Percentiles rank a stretch among this genome's conserved stretches.
Evolutionary conservation across 2,113 vertebrate species (phyloP).

Genomic region (Misgurnus anguillicaudatus): DNA sequence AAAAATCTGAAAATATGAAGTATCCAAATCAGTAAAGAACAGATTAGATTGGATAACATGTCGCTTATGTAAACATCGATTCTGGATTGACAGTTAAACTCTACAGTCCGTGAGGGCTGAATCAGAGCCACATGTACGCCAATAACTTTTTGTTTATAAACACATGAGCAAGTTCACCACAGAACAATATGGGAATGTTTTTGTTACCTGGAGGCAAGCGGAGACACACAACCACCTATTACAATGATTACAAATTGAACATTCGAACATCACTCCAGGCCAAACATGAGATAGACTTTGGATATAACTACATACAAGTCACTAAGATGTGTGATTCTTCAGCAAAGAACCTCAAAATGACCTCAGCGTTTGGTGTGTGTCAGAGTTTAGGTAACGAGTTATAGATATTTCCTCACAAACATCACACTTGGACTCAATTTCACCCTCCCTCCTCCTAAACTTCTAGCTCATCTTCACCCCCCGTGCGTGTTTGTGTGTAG

Average conservation of each 20-base stretch:
- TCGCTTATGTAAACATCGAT: neutral
- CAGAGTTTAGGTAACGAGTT: neutral
- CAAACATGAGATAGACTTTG: slow-evolving; percentile 5
- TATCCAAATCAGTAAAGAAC: slow-evolving; percentile 2
- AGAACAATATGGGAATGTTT: slow-evolving; percentile 3
- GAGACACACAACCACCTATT: neutral
- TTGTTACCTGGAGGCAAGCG: neutral
- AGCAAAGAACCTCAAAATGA: neutral
- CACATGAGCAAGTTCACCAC: neutral
- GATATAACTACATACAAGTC: slow-evolving; percentile 1
- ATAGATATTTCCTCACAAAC: slow-evolving; percentile 33
- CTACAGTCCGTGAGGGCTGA: neutral
- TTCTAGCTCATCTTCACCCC: slow-evolving; percentile 1
- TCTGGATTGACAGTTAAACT: neutral
- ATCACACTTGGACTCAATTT: slow-evolving; percentile 32
- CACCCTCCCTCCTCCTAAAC: neutral
- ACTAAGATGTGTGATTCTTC: neutral
- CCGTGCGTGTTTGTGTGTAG: neutral
- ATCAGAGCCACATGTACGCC: neutral
- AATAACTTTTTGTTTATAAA: neutral
- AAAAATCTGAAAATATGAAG: neutral
- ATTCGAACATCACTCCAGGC: slow-evolving; percentile 16
- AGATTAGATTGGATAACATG: neutral
- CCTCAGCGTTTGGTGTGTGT: neutral
- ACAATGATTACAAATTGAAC: neutral